Base-by-base conservation (phyloP, 2,797 vertebrate genomes). In the Jordanella pulchra region DNA sequence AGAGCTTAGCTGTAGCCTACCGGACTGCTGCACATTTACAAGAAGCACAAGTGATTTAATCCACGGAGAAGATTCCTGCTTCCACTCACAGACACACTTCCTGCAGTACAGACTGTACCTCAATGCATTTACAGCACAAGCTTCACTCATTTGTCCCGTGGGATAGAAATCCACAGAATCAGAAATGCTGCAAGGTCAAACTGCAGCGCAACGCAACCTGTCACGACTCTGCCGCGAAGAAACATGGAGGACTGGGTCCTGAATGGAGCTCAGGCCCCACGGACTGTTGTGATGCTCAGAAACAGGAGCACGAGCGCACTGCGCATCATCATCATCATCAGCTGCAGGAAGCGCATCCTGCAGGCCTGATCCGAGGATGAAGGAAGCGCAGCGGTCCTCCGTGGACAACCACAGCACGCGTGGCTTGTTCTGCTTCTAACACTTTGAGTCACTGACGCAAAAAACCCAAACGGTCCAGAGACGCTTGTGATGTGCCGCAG, bases 121-220 rank as follows among this genome's bases (percentile, higher is more conserved):
- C 55, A 32, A 66, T 65, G 4, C 67, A 7, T 42, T 55, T 25
- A 70, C 7, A 75, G 30, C 55, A 27, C 65, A 55, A 63, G 28
- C 13, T 42, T 44, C 9, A 69, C 42, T 42, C 54, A 14, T 61
- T 35, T 32, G 42, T 39, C 65, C 70, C 55, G 18, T 55, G 50
- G 32, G 23, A 72, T 51, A 18, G 27, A 53, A 50, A 28, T 65
- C 7, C n/a, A 71, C 55, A 63, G 72, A 77, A 65, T 61, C 72
- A 84, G 39, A 83, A 82, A 82, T 87, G 73, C 89, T 91, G 91
- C 92, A 93, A 93, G 92, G 92, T 93, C 92, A 92, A 88, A 89
- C 84, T 85, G 89, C 89, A 80, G 85, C 81, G 66, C 78, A 71
- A 51, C 54, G 61, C 53, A 60, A 74, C 72, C 81, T 68, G 88